These are phyloP conservation scores for Lordiphosa stackelbergi DNA, from an alignment of 1,140 invertebrate species.

Conservation along the genomic window DNA sequence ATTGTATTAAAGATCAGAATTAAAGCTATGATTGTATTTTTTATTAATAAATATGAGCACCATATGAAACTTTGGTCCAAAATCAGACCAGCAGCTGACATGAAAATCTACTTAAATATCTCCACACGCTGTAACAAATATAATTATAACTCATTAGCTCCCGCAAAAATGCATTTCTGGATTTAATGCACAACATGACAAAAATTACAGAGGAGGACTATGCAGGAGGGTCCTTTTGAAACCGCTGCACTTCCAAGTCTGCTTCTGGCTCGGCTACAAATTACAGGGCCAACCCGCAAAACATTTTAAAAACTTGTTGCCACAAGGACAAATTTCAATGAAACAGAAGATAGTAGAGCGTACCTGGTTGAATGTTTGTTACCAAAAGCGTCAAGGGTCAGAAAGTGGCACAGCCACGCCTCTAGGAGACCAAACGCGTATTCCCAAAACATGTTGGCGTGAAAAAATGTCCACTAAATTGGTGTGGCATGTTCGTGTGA, in stretches of 20 bases:
- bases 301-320: slow-evolving; percentile 18
- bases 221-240: slow-evolving; percentile 23
- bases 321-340: slow-evolving; percentile 25
- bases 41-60: no score
- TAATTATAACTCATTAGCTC: slow-evolving; percentile 39
- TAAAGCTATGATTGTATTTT: no score
- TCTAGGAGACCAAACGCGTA: slow-evolving; percentile 20
- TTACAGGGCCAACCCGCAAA: slow-evolving; percentile 18
- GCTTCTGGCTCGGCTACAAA: slow-evolving; percentile 23
- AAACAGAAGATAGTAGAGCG: slow-evolving; percentile 3
- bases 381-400: slow-evolving; percentile 26
- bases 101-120: slow-evolving; percentile 25
- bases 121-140: slow-evolving; percentile 5
- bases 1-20: no score
- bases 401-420: slow-evolving; percentile 15
- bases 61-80: not conserved
- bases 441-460: slow-evolving; percentile 22
- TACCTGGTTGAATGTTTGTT: slow-evolving; percentile 1
- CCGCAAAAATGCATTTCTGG: slow-evolving; percentile 6
- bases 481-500: slow-evolving; percentile 1
- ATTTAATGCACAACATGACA: slow-evolving; percentile 19
- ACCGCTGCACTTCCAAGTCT: slow-evolving; percentile 21
- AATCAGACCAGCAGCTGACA: slow-evolving; percentile 7
- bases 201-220: slow-evolving; percentile 7
- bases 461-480: slow-evolving; percentile 9